Base-by-base conservation (phyloP, 2,113 vertebrate species). In the Ellobius talpinus region DNA sequence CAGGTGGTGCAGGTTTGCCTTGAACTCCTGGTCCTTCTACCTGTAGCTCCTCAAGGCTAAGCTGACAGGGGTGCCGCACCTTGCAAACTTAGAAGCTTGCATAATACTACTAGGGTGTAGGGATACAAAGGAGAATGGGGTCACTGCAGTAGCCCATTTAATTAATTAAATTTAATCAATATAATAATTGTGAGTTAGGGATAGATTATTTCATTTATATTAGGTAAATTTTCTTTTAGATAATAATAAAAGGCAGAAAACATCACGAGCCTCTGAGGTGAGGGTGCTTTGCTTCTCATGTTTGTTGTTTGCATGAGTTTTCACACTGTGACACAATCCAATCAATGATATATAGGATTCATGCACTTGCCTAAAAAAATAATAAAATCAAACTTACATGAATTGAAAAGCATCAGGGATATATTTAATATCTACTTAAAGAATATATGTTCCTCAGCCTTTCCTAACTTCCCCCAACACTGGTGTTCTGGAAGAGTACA, bases 211-310 rank as follows among this genome's bases (percentile, higher is more conserved):
- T 52, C 2, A 66, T 85, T 94, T 95, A 47, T 21, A 89, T 86
- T 31, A 68, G n/a, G 5, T 47, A 84, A 24, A 50, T 85, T 78
- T 92, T 45, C 66, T 95, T 92, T 89, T 85, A 39, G 81, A 92
- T 87, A 29, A 74, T 21, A 81, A 2, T 5, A 17, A 91, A 89
- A 16, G 42, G 39, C 13, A n/a, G 88, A 66, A 77, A 68, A 19
- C 45, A 21, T 8, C 45, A 11, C 31, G 65, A 14, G 17, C 8
- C 36, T 93, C 47, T 77, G 73, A 82, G 52, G n/a, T 16, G 58
- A 55, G 50, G n/a, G 29, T 45, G 24, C 50, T 36, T 82, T 47
- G 39, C 42, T 91, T 86, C 87, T 89, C 39, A 33, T 63, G 3
- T 55, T 36, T 68, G 31, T 42, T 65, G 31, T 5, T 82, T 74